Base-by-base conservation (phyloP, 2,888 invertebrate species). In the Drosophila tanythrix region DNA sequence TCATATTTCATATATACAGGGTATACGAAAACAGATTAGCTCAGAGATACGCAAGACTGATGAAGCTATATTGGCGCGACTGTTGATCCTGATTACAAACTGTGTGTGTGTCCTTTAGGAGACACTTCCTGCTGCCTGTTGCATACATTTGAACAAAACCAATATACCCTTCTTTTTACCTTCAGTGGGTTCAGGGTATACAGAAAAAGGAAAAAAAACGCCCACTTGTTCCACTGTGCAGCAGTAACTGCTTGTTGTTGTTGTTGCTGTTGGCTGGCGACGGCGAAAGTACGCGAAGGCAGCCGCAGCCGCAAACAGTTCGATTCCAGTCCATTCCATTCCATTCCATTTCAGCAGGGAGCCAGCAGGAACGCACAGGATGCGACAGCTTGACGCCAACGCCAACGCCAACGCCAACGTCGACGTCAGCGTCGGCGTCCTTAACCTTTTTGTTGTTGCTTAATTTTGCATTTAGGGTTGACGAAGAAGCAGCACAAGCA, bases 391-490 rank as follows among this genome's bases (percentile, higher is more conserved):
- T 74, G 89, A 84, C 84, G 89, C 84, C 88, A 77, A 40, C 33
- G 52, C 8, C 13, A 15, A 36, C 36, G 36, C 5, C 3, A 21
- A 57, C 35, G 52, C 43, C 60, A 63, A 36, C 72, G 62, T 62
- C 58, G 51, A 18, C 40, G 56, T 52, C 69, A 65, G 50, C 21
- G 53, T 10, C 21, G 21, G 21, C 18, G 36, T 31, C 27, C 10
- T 18, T n/a, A 51, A 29, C 51, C 29, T 51, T 57, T 27, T 86
- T 90, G 83, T 80, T 90, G 86, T 86, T 83, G 86, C 82, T 90
- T 88, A 76, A 88, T 78, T 90, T 90, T 88, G 76, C 83, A 77
- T 90, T 85, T 86, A 77, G 78, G 88, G 90, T 86, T 86, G 88
- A 58, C 67, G 35, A 55, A 60, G 66, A 50, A 52, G 21, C 33